Base-by-base conservation (phyloP, 2,113 vertebrate species). In the Myrmecophaga tridactyla region DNA sequence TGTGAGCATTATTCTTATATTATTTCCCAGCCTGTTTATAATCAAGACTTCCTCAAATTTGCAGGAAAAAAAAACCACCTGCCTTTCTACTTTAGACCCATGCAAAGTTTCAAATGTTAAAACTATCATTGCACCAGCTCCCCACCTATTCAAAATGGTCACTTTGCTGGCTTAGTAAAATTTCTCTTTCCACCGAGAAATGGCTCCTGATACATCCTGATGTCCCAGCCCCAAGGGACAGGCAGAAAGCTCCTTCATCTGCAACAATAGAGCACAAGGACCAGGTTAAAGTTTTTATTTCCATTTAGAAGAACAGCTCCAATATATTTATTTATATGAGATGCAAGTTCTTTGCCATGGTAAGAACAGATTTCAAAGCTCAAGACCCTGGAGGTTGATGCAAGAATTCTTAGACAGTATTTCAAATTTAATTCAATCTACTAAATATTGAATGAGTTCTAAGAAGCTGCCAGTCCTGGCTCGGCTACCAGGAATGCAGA, bases 391-490 rank as follows among this genome's bases (percentile, higher is more conserved):
- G 60, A 67, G 69, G n/a, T 23, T 9, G 29, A 31, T 3, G 23
- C 31, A 31, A 34, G 78, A 81, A 41, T 77, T 88, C 72, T 89
- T 86, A 86, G 29, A 41, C 4, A 48, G 46, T 34, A 14, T 87
- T 87, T 92, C 94, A 65, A 75, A 46, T n/a, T 78, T 80, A 70
- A 94, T 89, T 93, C 90, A 58, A 58, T 36, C 76, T 84, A 73
- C 34, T 90, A 83, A 87, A 69, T 72, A 92, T 63, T 86, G 91
- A 83, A 92, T 56, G 90, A 89, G 87, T 62, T 70, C 83, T 76
- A 63, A 91, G 84, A 65, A 93, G 83, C 89, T 78, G 60, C 78
- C 73, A 27, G 36, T 9, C 60, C 67, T 48, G 36, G 17, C 46
- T 1, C 12, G 70, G 39, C 11, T 41, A 4, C 2, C 11, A 4